phyloP scores from a whole-genome alignment of 2,888 invertebrate genomes.

The Cosmopolites sordidus region DNA sequence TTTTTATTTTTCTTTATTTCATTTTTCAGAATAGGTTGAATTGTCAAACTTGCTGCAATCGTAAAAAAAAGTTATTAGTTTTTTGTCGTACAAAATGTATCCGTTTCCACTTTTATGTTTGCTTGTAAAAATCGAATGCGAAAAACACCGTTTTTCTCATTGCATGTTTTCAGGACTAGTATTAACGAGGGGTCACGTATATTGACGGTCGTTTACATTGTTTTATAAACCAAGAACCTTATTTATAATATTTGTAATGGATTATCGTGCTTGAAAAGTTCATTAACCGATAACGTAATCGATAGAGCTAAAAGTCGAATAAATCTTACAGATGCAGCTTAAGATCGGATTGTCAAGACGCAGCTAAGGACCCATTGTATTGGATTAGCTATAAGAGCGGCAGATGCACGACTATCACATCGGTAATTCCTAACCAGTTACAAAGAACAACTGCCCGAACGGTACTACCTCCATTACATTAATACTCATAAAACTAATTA shows the following conservation, averaged over 20 bases:
- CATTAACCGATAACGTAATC: neutral
- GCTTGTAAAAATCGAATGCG: conserved; percentile 6
- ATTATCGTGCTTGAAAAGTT: neutral
- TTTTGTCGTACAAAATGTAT: no score
- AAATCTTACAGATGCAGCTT: conserved; percentile 67
- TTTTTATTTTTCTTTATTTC: no score
- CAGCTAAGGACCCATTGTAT: conserved; percentile 85
- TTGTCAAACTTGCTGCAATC: no score
- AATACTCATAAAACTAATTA: conserved; percentile 3
- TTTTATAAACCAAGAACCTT: neutral
- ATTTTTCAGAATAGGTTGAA: no score
- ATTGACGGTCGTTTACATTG: conserved; percentile 3
- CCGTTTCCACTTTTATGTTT: conserved; percentile 7
- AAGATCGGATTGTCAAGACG: conserved; percentile 86
- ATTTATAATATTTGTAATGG: no score
- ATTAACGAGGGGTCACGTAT: conserved; percentile 19
- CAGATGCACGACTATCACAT: conserved; percentile 92
- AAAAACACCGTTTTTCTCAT: conserved; percentile 10
- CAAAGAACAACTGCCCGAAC: conserved; percentile 91
- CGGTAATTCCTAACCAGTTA: conserved; percentile 84
- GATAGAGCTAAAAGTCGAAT: neutral
- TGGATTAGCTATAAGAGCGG: conserved; percentile 97
- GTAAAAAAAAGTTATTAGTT: no score
- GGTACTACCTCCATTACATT: conserved; percentile 41
- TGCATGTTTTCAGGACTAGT: conserved; percentile 11